Evolutionary conservation across 2,797 vertebrate species (phyloP), one percentile per base, ranked within the genome.

Genomic region (Lagocephalus sceleratus): DNA sequence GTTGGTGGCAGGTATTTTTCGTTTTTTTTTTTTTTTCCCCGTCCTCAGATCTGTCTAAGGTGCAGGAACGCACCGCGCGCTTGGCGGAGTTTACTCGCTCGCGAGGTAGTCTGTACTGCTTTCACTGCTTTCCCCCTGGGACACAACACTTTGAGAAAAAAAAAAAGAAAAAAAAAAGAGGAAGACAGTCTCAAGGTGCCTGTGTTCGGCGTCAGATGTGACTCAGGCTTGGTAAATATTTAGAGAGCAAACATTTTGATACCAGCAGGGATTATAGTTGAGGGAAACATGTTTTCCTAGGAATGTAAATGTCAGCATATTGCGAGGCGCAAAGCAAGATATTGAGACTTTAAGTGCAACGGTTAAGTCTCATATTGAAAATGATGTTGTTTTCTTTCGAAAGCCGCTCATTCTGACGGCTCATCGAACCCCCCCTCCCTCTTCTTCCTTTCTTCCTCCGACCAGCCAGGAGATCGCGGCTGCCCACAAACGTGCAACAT

Each of bases 191-290:
- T 86, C 81, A 73, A 87, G 83, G 84, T 84, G 80, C 83, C 79
- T 78, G 82, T 78, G 78, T 84, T 78, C 21, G 53, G 77, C 74
- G 83, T 86, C 65, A 85, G 79, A 87, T 87, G 79, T 76, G 79
- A 85, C 78, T 88, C 84, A 65, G 73, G 73, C 71, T 85, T 78
- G 78, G 85, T 87, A 88, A 88, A 90, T 89, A 89, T 90, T 90
- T 88, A 81, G 80, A 89, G 82, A 85, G 82, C 81, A 89, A 89
- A 88, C 85, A 87, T 87, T 87, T 87, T 83, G 82, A 85, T 85
- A 86, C 77, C 84, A 89, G 82, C 75, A 85, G 85, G 75, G 78
- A 83, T 87, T 85, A 86, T 72, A 75, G 84, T 73, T 61, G 68
- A 81, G 71, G 70, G 68, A 84, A 86, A 85, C 77, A 72, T 81